Conservation (phyloP, 2,113 vertebrate genomes). For the Gnathonemus echidnorhynchus region DNA sequence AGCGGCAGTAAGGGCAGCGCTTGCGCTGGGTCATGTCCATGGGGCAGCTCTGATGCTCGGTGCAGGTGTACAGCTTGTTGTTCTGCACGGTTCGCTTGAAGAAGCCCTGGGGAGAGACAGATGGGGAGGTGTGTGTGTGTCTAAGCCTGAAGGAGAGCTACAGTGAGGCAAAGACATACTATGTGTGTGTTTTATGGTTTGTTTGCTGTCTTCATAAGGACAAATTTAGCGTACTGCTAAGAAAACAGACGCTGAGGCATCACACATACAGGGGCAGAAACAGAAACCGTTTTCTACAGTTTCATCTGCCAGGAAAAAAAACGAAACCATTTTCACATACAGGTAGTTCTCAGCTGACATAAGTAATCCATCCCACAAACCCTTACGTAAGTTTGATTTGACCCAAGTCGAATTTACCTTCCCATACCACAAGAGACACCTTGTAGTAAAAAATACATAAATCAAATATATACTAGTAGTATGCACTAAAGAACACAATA, state of each 20-base stretch:
- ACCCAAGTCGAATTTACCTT: neutral
- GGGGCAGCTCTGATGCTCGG: conserved; percentile 61
- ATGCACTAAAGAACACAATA: neutral
- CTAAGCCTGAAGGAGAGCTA: neutral
- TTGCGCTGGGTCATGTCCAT: conserved; percentile 67
- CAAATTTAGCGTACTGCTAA: neutral
- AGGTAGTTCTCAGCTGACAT: neutral
- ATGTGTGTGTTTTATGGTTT: neutral
- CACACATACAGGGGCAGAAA: no score
- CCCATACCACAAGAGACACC: neutral
- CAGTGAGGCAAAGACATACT: neutral
- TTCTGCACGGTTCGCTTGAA: conserved; percentile 74
- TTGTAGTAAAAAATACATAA: neutral
- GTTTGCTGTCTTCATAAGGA: neutral
- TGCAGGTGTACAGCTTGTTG: conserved; percentile 65
- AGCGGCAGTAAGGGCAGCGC: conserved; percentile 67
- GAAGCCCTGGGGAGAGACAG: conserved; percentile 55
- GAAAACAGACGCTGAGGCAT: neutral
- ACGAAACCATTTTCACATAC: neutral
- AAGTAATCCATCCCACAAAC: neutral
- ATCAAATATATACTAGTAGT: neutral
- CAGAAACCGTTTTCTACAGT: neutral
- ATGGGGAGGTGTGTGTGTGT: neutral
- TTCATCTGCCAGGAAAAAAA: neutral
- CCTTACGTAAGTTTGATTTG: neutral